Percentiles rank a stretch among this genome's conserved stretches.
Evolutionary conservation across 1,140 invertebrate species (phyloP).

Genomic region (Eriosoma lanigerum): DNA sequence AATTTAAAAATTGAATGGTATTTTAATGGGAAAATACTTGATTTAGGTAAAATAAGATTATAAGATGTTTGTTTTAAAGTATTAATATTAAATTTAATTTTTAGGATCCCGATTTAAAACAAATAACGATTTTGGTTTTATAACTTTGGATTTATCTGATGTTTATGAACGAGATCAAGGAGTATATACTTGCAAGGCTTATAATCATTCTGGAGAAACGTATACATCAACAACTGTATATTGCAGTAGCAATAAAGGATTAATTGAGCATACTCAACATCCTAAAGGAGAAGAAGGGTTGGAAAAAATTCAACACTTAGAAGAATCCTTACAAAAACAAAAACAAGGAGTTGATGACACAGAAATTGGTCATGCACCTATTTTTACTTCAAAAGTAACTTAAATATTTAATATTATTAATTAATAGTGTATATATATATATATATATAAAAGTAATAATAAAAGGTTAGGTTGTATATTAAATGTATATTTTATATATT

Average conservation of each 20-base stretch:
- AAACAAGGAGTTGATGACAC: constrained; percentile 68
- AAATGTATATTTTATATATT: neutral
- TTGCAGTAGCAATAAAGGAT: constrained; percentile 76
- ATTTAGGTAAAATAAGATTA: constrained; percentile 64
- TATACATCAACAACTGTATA: constrained; percentile 88
- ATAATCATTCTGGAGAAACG: constrained; percentile 83
- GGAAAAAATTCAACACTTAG: constrained; percentile 86
- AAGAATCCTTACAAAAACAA: constrained; percentile 77
- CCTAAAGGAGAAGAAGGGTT: constrained; percentile 88
- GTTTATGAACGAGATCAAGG: constrained; percentile 92
- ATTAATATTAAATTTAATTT: constrained; percentile 17
- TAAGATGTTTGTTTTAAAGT: constrained; percentile 20
- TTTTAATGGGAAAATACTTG: constrained; percentile 84
- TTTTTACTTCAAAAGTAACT: constrained; percentile 75
- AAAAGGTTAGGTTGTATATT: no score
- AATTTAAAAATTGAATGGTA: constrained; percentile 93
- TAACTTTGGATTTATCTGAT: constrained; percentile 84
- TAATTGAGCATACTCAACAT: constrained; percentile 88
- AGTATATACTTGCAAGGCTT: constrained; percentile 88
- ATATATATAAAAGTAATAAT: no score
- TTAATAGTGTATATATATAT: no score
- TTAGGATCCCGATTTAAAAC: constrained; percentile 75
- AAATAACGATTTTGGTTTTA: constrained; percentile 89
- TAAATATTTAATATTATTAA: neutral
- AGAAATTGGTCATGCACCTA: constrained; percentile 78